Evolutionary conservation across 2,888 invertebrate species (phyloP).

Genomic region (Zonitis immaculata): DNA sequence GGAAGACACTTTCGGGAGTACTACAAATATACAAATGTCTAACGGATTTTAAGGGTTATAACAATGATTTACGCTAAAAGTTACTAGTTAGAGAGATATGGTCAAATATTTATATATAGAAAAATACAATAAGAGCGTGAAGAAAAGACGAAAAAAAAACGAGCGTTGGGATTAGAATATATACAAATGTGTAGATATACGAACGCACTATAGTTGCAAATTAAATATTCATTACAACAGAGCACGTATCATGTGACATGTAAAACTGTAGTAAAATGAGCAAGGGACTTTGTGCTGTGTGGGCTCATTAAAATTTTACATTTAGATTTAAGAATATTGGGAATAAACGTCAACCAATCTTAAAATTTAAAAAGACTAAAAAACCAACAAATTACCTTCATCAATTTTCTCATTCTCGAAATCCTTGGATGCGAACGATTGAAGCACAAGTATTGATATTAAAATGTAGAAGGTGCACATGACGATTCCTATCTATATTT

Average conservation of each 20-base stretch:
- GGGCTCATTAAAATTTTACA: neutral
- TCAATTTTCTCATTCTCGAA: conserved; percentile 37
- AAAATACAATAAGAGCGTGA: no score
- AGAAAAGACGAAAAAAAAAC: neutral
- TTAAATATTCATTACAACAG: neutral
- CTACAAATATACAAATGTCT: conserved; percentile 28
- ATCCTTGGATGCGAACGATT: conserved; percentile 26
- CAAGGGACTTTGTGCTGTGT: neutral
- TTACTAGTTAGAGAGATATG: neutral
- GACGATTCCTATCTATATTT: conserved; percentile 4
- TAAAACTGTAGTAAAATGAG: neutral
- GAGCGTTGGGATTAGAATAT: neutral
- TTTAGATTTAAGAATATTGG: neutral
- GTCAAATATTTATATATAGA: no score
- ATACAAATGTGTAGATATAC: no score
- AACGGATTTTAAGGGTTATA: conserved; percentile 18
- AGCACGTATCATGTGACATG: neutral
- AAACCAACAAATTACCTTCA: conserved; percentile 29
- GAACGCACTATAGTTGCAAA: neutral
- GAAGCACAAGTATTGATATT: conserved; percentile 20
- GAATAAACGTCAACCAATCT: neutral
- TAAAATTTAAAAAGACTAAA: neutral
- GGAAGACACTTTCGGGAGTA: conserved; percentile 27
- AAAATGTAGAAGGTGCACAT: conserved; percentile 23
- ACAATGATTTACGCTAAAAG: conserved; percentile 21